A percentile compares a stretch with the other conserved stretches of the same genome.
phyloP scores from a whole-genome alignment of 1,140 invertebrate genomes.

The Tenebrio molitor region DNA sequence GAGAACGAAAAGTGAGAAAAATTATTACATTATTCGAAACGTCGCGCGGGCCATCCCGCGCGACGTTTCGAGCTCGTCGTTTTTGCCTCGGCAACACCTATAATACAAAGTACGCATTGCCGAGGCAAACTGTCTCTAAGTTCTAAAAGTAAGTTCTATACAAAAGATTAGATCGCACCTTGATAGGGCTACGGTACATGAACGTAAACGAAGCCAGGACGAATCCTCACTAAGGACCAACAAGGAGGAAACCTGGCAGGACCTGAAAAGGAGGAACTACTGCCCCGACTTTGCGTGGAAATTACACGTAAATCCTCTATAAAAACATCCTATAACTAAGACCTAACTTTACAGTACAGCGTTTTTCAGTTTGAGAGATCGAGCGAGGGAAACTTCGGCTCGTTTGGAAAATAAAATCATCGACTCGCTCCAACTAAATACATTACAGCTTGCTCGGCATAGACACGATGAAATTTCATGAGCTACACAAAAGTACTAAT shows the following conservation, averaged over 20 bases:
- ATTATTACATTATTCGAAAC: conserved; percentile 3
- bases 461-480: conserved; percentile 60
- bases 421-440: conserved; percentile 53
- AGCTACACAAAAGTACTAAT: conserved; percentile 52
- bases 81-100: conserved; percentile 19
- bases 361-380: conserved; percentile 21
- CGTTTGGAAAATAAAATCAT: conserved; percentile 21
- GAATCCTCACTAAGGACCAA: conserved; percentile 63
- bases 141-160: conserved; percentile 50
- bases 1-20: conserved; percentile 2
- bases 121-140: conserved; percentile 36
- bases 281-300: conserved; percentile 62
- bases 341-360: conserved; percentile 47
- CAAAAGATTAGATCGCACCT: conserved; percentile 64
- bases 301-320: conserved; percentile 55
- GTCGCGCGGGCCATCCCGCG: not conserved
- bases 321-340: conserved; percentile 54
- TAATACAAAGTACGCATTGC: no score
- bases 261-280: conserved; percentile 65
- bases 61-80: not conserved
- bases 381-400: conserved; percentile 37
- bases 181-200: conserved; percentile 59
- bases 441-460: conserved; percentile 53
- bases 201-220: conserved; percentile 62
- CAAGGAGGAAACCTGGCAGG: conserved; percentile 59